Percentiles rank a stretch among this genome's conserved stretches.
phyloP scores from a whole-genome alignment of 2,797 vertebrate species.

The Poecile montanus region DNA sequence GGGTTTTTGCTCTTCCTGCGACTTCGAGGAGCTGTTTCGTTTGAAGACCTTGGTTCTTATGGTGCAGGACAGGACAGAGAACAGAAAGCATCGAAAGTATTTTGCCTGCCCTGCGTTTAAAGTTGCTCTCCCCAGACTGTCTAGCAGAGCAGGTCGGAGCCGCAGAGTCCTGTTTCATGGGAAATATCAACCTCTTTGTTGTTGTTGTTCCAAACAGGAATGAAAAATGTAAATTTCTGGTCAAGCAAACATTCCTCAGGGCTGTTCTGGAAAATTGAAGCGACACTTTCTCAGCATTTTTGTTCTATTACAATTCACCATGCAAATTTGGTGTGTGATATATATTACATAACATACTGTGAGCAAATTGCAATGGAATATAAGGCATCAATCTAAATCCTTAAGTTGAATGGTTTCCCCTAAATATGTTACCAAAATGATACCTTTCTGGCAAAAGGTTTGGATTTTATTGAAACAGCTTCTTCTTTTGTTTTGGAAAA shows the following conservation, averaged over 20 bases:
- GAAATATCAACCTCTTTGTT: slow-evolving; percentile 54
- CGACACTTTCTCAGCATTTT: slow-evolving; percentile 59
- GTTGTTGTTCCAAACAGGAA: slow-evolving; percentile 60
- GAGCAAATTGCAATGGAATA: background rate
- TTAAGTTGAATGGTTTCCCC: background rate
- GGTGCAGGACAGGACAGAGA: background rate
- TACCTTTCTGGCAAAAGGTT: slow-evolving; percentile 45
- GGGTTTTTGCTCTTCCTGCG: slow-evolving; percentile 59
- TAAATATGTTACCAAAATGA: background rate
- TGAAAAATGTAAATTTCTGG: slow-evolving; percentile 69
- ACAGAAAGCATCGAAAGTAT: background rate
- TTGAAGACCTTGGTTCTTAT: slow-evolving; percentile 5
- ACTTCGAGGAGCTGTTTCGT: slow-evolving; percentile 40
- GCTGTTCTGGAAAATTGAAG: slow-evolving; percentile 62
- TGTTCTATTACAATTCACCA: slow-evolving; percentile 38
- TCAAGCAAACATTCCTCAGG: slow-evolving; percentile 60
- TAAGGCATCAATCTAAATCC: background rate
- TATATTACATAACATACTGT: slow-evolving; percentile 2
- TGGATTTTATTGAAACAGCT: background rate
- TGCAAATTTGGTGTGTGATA: slow-evolving; percentile 32
- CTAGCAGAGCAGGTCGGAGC: slow-evolving; percentile 6
- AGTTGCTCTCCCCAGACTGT: background rate
- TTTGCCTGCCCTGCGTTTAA: background rate
- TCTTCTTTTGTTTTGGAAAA: slow-evolving; percentile 57
- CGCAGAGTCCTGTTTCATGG: slow-evolving; percentile 3